Evolutionary conservation across 2,113 vertebrate species (phyloP).

Genomic region (Suricata suricatta): DNA sequence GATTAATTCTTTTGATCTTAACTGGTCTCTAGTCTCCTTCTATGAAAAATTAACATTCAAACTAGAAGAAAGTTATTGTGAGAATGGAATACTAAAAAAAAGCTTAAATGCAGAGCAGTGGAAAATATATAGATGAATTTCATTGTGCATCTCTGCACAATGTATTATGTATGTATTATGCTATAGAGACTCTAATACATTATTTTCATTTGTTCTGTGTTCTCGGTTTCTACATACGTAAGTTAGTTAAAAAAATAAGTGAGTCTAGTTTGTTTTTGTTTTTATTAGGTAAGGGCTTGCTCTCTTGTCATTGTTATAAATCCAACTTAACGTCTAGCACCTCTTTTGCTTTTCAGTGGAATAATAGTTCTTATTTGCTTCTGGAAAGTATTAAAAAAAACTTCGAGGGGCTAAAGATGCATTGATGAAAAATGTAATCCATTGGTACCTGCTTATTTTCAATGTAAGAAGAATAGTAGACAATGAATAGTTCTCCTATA

Average conservation of each 20-base stretch:
- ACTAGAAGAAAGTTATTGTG: conserved; percentile 8
- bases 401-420: background rate
- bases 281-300: background rate
- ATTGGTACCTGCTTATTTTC: background rate
- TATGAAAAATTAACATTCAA: conserved; percentile 4
- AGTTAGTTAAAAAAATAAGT: background rate
- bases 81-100: background rate
- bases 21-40: background rate
- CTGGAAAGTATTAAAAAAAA: background rate
- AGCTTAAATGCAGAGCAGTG: background rate
- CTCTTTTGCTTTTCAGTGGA: background rate
- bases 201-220: background rate
- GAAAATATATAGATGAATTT: background rate
- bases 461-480: background rate
- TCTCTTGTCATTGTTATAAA: background rate
- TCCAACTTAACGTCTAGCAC: background rate
- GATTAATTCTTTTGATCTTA: conserved; percentile 28
- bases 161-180: too few relatives aligned
- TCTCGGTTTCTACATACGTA: background rate
- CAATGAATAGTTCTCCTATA: background rate
- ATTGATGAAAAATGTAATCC: background rate
- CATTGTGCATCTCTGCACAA: background rate
- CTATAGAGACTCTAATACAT: background rate
- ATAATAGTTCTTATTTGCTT: background rate
- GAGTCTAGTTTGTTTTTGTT: background rate